Conservation (phyloP, 2,113 vertebrate genomes). For the Drymodes brunneopygia region DNA sequence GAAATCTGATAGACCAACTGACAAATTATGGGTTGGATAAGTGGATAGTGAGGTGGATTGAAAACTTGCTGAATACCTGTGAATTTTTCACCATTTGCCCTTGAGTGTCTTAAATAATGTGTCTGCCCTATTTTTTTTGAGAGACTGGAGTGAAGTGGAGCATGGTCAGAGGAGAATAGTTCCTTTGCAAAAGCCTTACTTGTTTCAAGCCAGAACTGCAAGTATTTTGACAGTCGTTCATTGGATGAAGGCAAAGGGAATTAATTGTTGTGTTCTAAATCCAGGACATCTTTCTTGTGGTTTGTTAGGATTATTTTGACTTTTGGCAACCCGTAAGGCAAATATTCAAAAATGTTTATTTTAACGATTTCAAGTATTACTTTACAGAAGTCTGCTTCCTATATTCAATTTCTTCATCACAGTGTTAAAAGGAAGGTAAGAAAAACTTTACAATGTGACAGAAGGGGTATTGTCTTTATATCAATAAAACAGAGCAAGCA, state of each 20-base stretch:
- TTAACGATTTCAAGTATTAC: neutral
- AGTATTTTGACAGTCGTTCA: neutral
- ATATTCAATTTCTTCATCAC: neutral
- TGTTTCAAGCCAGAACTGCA: neutral
- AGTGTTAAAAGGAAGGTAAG: neutral
- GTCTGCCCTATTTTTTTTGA: neutral
- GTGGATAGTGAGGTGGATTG: neutral
- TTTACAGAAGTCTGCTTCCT: neutral
- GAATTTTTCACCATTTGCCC: neutral
- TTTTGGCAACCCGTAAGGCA: neutral
- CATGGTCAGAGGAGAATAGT: neutral
- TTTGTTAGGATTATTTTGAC: neutral
- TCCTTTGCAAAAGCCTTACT: neutral
- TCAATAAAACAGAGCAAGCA: neutral
- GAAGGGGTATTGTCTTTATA: neutral
- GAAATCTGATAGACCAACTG: neutral
- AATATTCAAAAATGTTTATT: neutral
- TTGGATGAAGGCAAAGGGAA: neutral
- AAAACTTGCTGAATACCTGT: neutral
- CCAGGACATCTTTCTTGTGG: neutral
- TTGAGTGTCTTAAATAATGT: neutral
- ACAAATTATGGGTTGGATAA: neutral
- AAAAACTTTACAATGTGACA: neutral
- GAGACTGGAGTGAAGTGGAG: neutral
- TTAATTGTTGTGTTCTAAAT: neutral